These are phyloP conservation scores for Subanguina moxae DNA, from an alignment of 1,140 invertebrate genomes.

Conservation along the genomic window DNA sequence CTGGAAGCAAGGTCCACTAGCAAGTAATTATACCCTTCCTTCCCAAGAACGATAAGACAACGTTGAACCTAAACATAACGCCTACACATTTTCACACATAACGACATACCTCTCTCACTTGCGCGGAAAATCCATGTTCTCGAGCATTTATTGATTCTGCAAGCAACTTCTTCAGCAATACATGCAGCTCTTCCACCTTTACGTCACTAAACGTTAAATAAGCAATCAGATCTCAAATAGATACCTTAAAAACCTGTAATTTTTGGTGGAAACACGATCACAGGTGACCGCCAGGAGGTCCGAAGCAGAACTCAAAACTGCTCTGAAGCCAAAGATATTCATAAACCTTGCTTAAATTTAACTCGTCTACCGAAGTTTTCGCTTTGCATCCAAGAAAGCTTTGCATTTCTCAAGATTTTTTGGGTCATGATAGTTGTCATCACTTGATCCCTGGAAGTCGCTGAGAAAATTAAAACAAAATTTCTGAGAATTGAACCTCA, in stretches of 20 bases:
- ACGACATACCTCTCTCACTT: constrained; percentile 74
- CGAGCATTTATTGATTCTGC: constrained; percentile 82
- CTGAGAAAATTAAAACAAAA: too few species aligned
- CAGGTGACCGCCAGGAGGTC: constrained; percentile 15
- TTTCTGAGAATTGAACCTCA: too few species aligned
- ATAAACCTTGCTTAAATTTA: background rate
- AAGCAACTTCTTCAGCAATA: constrained; percentile 67
- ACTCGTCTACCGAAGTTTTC: constrained; percentile 78
- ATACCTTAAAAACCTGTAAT: too few species aligned
- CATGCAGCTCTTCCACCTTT: constrained; percentile 43
- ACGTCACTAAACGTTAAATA: too few species aligned
- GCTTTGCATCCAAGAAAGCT: constrained; percentile 79
- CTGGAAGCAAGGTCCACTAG: background rate
- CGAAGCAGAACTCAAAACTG: constrained; percentile 68
- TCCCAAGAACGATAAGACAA: constrained; percentile 73
- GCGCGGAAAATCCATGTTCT: constrained; percentile 75
- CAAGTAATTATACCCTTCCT: constrained; percentile 64
- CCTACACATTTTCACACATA: too few species aligned
- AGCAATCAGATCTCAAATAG: too few species aligned
- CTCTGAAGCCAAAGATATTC: background rate
- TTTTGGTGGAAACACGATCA: background rate
- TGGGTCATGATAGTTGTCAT: constrained; percentile 64
- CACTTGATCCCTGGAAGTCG: too few species aligned
- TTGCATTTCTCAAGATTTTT: constrained; percentile 66
- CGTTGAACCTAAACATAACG: constrained; percentile 72